Base-by-base conservation (phyloP, 2,888 invertebrate genomes). In the Lasioglossum malachurum region DNA sequence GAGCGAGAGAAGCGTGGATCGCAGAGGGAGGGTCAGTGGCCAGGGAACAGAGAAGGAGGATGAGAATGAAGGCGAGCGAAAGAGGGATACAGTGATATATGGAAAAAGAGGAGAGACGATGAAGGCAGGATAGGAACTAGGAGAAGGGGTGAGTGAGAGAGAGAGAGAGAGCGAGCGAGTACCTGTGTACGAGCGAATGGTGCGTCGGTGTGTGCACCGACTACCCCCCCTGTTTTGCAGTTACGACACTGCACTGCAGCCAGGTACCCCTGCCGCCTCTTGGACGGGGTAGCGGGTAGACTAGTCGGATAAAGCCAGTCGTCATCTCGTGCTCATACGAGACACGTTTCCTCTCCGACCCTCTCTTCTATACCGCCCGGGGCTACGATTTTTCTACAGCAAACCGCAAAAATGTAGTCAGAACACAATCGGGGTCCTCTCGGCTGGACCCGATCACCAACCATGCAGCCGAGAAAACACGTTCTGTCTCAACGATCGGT, bases 231-330 rank as follows among this genome's bases (percentile, higher is more conserved):
- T 86, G 82, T 83, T 87, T 91, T 85, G 92, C 88, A 89, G 93
- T 91, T 89, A 92, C 92, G 89, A 87, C 88, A 92, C 91, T 92
- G 93, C 92, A 91, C 87, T 91, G 87, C 83, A 91, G 91, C 83
- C 86, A 91, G 86, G 80, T 67, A 84, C 81, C 83, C 81, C 88
- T 88, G 78, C 83, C 74, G 81, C 80, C 82, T 75, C 78, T 76
- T 57, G 78, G 80, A 87, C 76, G 74, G 78, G 82, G 78, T 31
- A 75, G 71, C 67, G 78, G 82, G 78, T 31, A 75, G 71, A 81
- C 77, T 67, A 80, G 82, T 78, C 83, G 86, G 79, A 83, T 64
- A 60, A 86, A 83, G 73, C 76, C 89, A 89, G 89, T 89, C 84
- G 86, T 72, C 84, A 79, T 86, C 77, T 88, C 80, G 88, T 83